Evolutionary conservation across 2,113 vertebrate genomes (phyloP), one percentile per base, ranked within the genome.

Genomic region (Zosterops hypoxanthus): DNA sequence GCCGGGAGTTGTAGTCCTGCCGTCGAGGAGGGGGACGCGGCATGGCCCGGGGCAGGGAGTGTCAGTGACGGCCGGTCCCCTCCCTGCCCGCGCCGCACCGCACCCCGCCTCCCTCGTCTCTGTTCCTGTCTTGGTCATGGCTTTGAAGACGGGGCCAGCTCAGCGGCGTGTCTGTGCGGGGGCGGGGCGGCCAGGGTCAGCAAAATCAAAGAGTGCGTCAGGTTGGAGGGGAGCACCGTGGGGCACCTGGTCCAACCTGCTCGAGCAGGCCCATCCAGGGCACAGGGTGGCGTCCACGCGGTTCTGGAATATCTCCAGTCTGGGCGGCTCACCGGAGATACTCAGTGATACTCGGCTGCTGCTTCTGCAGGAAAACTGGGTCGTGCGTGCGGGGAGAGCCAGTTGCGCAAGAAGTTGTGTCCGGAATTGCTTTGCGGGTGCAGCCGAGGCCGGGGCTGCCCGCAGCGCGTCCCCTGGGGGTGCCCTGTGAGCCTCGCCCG

Each of bases 381-480:
- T 8, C 18, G 24, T 4, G 42, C 8, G 53, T 10, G 68, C 46
- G 8, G 31, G 29, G 19, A 61, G 17, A 5, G n/a, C 1, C n/a
- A 4, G 41, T 15, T 24, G 41, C n/a, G 13, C 65, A 11, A n/a
- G 75, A 2, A 3, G 60, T 1, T 16, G 20, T 16, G 60, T 19
- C 46, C 1, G 55, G 5, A 16, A 4, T 3, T 0, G 73, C 25
- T 10, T 0, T 6, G 75, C 16, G 2, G 7, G 3, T 1, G 79
- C 4, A 4, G 46, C 80, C 41, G 33, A 1, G 65, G 33, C 69
- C 33, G 1, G 87, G 42, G 5, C 26, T 21, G 53, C 36, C 0
- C 26, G 44, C 36, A 14, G 69, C 77, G 68, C 36, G 33, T 1
- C 11, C 52, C 34, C 42, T 0, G 25, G 25, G 9, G 6, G 0